Conservation (phyloP, 1,140 invertebrate genomes). For the Euschistus heros region DNA sequence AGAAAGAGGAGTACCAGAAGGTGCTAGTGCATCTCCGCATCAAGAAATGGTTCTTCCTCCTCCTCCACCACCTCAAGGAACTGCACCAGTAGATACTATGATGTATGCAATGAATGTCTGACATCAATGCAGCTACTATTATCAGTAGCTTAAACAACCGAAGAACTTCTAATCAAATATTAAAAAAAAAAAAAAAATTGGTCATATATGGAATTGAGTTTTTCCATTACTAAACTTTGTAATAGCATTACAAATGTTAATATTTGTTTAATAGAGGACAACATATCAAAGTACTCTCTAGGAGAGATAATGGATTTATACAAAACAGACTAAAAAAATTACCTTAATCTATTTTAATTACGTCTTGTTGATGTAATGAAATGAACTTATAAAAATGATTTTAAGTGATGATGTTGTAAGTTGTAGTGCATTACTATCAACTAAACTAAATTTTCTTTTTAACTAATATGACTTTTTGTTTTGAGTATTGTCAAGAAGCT, state of each 20-base stretch:
- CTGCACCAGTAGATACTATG: slow-evolving; percentile 34
- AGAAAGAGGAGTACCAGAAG: slow-evolving; percentile 35
- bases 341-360: slow-evolving; percentile 9
- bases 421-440: too few relatives aligned
- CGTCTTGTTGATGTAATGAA: not conserved
- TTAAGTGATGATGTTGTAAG: too few relatives aligned
- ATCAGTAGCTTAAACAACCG: slow-evolving; percentile 21
- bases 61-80: slow-evolving; percentile 26
- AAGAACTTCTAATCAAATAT: not conserved
- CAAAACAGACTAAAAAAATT: not conserved
- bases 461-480: too few relatives aligned
- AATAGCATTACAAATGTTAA: not conserved
- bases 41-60: slow-evolving; percentile 16
- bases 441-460: too few relatives aligned
- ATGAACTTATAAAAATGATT: too few relatives aligned
- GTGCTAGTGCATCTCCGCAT: slow-evolving; percentile 34
- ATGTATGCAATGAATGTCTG: slow-evolving; percentile 42
- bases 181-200: not conserved
- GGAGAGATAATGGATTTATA: slow-evolving; percentile 12
- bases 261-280: slow-evolving; percentile 2
- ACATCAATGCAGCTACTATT: slow-evolving; percentile 31
- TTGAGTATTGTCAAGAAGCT: too few relatives aligned
- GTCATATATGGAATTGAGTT: not conserved
- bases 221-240: not conserved
- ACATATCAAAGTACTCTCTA: slow-evolving; percentile 17